Conservation (phyloP, 2,113 vertebrate species). For the Daboia siamensis region DNA sequence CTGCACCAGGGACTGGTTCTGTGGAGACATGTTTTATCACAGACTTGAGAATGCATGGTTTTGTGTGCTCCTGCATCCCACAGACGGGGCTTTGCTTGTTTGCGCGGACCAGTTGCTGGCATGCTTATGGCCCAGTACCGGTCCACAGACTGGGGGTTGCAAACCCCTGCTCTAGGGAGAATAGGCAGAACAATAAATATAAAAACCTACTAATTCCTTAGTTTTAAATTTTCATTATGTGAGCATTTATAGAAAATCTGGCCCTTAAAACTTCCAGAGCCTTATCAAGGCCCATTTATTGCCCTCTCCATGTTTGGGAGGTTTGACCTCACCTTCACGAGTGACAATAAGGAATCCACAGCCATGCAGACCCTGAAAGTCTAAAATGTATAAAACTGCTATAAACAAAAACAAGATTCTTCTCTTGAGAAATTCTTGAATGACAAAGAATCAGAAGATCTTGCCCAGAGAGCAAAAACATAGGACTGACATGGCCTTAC, state of each 20-base stretch:
- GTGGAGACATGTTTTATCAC: too few species aligned
- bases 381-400: neutral
- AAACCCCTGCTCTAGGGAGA: neutral
- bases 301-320: neutral
- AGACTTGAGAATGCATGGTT: too few species aligned
- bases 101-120: too few species aligned
- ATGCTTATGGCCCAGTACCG: too few species aligned
- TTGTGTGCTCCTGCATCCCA: too few species aligned
- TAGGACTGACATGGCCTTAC: constrained; percentile 62
- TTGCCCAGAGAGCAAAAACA: neutral
- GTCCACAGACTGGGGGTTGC: too few species aligned
- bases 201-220: neutral
- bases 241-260: neutral
- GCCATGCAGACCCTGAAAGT: neutral
- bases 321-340: neutral
- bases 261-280: neutral
- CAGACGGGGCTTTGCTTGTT: too few species aligned
- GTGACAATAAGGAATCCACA: neutral
- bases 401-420: neutral
- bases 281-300: neutral
- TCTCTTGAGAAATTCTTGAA: neutral
- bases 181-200: neutral
- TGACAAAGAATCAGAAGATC: neutral
- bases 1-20: too few species aligned
- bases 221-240: neutral